Percentiles rank a stretch among this genome's conserved stretches.
These are phyloP conservation scores for Listronotus bonariensis DNA, from an alignment of 1,140 invertebrate genomes.

Conservation along the genomic window DNA sequence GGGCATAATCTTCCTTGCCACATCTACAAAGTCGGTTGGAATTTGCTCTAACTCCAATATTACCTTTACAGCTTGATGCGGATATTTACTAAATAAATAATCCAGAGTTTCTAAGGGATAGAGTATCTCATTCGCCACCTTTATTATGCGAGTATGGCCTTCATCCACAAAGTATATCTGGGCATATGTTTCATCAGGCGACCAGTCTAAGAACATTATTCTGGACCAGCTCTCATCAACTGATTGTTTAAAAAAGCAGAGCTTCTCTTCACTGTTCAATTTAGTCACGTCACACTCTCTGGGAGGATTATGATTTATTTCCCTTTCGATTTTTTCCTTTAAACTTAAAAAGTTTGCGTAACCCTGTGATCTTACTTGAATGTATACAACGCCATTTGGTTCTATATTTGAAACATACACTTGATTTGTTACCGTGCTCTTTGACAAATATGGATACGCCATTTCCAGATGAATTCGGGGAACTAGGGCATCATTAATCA, in stretches of 20 bases:
- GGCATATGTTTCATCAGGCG: constrained; percentile 39
- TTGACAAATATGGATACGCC: constrained; percentile 44
- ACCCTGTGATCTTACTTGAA: constrained; percentile 56
- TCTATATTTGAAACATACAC: constrained; percentile 57
- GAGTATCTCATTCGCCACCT: constrained; percentile 46
- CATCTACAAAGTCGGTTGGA: constrained; percentile 58
- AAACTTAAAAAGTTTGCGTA: constrained; percentile 51
- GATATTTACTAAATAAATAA: constrained; percentile 52
- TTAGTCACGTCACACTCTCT: constrained; percentile 24
- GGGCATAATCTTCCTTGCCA: constrained; percentile 57
- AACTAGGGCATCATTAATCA: constrained; percentile 48
- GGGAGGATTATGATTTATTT: constrained; percentile 39
- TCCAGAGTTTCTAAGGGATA: constrained; percentile 54
- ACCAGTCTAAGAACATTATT: constrained; percentile 49
- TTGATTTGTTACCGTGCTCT: no score
- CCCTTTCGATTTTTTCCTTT: constrained; percentile 44
- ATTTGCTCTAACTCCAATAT: constrained; percentile 53
- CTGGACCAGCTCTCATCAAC: constrained; percentile 48
- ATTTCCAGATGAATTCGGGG: constrained; percentile 42
- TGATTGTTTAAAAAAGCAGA: constrained; percentile 56
- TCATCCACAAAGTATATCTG: constrained; percentile 57
- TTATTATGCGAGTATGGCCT: constrained; percentile 54
- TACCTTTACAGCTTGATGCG: constrained; percentile 58
- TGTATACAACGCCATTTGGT: constrained; percentile 55
- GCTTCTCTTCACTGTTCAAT: constrained; percentile 36